These are phyloP conservation scores for Caenorhabditis sp. DNA, from an alignment of 2,888 invertebrate species.

Conservation along the genomic window DNA sequence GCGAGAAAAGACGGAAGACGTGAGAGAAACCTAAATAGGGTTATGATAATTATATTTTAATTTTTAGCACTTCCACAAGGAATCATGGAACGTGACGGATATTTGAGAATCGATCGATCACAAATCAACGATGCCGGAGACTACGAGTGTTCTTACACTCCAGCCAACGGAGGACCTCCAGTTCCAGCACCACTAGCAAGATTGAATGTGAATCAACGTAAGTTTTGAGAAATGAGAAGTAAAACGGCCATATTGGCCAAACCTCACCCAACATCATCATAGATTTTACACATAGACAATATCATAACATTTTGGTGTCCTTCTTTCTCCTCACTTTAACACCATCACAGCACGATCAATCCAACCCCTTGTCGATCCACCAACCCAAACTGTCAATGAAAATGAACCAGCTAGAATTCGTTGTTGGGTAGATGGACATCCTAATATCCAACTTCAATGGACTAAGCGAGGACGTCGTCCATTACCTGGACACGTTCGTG, in stretches of 20 bases:
- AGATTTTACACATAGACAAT: too few relatives aligned
- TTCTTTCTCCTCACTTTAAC: background rate
- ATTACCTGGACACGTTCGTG: conserved; percentile 26
- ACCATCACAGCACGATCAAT: conserved; percentile 32
- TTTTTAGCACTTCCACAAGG: conserved; percentile 72
- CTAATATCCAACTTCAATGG: conserved; percentile 62
- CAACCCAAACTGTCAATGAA: conserved; percentile 78
- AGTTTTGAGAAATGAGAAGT: background rate
- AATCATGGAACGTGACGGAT: conserved; percentile 77
- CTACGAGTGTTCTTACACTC: conserved; percentile 82
- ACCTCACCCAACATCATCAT: too few relatives aligned
- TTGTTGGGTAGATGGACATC: conserved; percentile 75
- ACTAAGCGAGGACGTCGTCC: conserved; percentile 39
- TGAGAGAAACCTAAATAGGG: conserved; percentile 9
- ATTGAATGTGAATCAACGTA: conserved; percentile 50
- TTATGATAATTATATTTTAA: background rate
- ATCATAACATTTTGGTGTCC: background rate
- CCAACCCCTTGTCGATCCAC: conserved; percentile 73
- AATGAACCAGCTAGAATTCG: conserved; percentile 77
- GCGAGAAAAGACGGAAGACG: conserved; percentile 70
- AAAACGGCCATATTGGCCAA: too few relatives aligned
- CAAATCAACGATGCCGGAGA: conserved; percentile 80
- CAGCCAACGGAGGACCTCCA: conserved; percentile 71
- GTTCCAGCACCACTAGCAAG: conserved; percentile 75
- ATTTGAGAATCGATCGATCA: conserved; percentile 82